Conservation (phyloP, 53 echinoderm and acorn worm genomes). For the Arbacia lixula region DNA sequence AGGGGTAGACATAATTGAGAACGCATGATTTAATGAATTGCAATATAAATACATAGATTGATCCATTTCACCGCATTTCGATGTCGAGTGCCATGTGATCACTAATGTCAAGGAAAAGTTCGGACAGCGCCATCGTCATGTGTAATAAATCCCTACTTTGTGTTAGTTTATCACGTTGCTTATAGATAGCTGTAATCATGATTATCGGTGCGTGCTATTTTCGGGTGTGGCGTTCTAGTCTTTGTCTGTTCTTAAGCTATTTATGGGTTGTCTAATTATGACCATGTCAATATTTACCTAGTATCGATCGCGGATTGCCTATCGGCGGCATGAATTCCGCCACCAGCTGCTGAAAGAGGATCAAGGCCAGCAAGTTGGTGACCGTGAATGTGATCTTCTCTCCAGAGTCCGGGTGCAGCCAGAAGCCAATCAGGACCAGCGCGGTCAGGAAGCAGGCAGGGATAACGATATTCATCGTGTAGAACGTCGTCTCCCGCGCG, state of each 20-base stretch:
- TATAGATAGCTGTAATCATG: background rate
- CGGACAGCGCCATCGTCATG: no score
- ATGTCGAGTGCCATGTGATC: no score
- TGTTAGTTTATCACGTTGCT: background rate
- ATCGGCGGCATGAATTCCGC: constrained; percentile 41
- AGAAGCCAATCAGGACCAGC: constrained; percentile 21
- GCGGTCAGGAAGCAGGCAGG: constrained; percentile 28
- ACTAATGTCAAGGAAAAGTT: no score
- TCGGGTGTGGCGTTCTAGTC: no score
- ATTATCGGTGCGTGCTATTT: background rate
- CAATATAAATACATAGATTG: no score
- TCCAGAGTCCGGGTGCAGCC: constrained; percentile 38
- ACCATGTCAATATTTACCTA: background rate
- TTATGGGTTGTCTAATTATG: no score
- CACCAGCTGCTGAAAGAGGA: constrained; percentile 42
- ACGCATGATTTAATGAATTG: no score
- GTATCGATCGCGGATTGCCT: constrained; percentile 24
- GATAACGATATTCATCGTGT: constrained; percentile 1
- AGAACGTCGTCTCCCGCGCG: constrained; percentile 3
- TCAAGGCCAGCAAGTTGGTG: constrained; percentile 35
- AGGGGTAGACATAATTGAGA: no score
- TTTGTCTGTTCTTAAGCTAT: no score
- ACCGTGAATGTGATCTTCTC: constrained; percentile 46
- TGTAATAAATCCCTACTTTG: no score
- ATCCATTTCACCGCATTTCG: no score